Conservation (phyloP, 2,797 vertebrate species). For the Mus caroli region DNA sequence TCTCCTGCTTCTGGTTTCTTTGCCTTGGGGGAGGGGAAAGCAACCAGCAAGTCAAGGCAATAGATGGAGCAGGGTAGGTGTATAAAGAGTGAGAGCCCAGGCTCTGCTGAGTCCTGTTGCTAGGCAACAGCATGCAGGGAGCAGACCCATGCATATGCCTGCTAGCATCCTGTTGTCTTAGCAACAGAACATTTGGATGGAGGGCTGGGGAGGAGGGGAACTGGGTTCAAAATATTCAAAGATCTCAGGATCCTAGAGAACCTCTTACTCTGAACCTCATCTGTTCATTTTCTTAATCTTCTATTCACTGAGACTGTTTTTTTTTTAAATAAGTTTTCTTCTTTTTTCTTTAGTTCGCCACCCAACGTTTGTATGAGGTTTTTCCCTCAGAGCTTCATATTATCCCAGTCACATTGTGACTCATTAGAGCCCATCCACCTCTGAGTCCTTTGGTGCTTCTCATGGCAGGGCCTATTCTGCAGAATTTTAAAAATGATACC, state of each 20-base stretch:
- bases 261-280: background rate
- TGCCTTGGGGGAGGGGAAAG: conserved; percentile 75
- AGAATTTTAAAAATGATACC: conserved; percentile 75
- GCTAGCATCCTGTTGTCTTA: conserved; percentile 83
- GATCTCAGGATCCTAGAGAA: conserved; percentile 3
- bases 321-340: background rate
- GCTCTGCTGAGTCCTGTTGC: conserved; percentile 76
- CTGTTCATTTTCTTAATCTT: conserved; percentile 55
- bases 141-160: conserved; percentile 74
- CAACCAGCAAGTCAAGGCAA: conserved; percentile 74
- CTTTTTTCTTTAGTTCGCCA: conserved; percentile 38
- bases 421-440: conserved; percentile 70
- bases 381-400: conserved; percentile 36
- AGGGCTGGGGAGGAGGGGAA: conserved; percentile 35
- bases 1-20: conserved; percentile 71
- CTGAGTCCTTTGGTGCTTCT: conserved; percentile 26
- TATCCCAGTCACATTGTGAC: conserved; percentile 55
- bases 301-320: background rate
- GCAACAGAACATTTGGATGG: conserved; percentile 78
- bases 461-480: conserved; percentile 40
- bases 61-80: conserved; percentile 72
- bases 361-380: conserved; percentile 43
- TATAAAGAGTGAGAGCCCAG: conserved; percentile 62
- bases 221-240: conserved; percentile 75
- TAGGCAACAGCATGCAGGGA: conserved; percentile 81